Base-by-base conservation (phyloP, 2,113 vertebrate species). In the Prionailurus viverrinus region DNA sequence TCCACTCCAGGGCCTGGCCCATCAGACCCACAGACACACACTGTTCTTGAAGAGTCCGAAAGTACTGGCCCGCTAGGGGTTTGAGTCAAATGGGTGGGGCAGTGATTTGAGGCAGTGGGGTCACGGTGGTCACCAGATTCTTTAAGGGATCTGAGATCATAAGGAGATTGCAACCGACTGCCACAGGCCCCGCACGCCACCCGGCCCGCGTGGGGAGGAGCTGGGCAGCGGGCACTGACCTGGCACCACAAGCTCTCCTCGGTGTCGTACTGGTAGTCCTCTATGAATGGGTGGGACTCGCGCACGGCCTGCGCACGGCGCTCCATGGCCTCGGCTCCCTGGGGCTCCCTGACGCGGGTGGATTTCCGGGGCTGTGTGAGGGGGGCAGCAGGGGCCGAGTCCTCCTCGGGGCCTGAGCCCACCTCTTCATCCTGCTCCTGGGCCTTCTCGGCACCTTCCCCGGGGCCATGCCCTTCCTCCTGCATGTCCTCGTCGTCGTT, bases 221-320 rank as follows among this genome's bases (percentile, higher is more conserved):
- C n/a, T 36, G 33, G 7, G 23, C 80, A 39, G 53, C 13, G 36
- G 53, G 48, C 19, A 33, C 65, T 31, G 8, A 99, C 99, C 99
- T 99, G 99, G 98, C 99, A 99, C 99, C 99, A 99, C 7, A 99
- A 99, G 9, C 99, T 98, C 0, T 98, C 95, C 53, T 98, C 29
- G 0, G 82, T n/a, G 96, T 99, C 99, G 4, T 99, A 99, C 13
- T 73, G 69, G 93, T 99, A 99, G 69, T 98, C 98, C 97, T 99
- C 98, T 3, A 99, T 98, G 1, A 98, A 98, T 0, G 98, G 4
- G 97, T 99, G 99, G 18, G 98, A 97, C 48, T 98, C 96, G 14
- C 99, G 61, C 7, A 99, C 99, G 0, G 98, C 79, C 33, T 98
- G 99, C 3, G 99, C 95, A 76, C 99, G 98, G 96, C 97, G 86